A percentile compares a stretch with the other conserved stretches of the same genome.
Conservation (phyloP, 2,113 vertebrate genomes). For the Nansenia antarctica region DNA sequence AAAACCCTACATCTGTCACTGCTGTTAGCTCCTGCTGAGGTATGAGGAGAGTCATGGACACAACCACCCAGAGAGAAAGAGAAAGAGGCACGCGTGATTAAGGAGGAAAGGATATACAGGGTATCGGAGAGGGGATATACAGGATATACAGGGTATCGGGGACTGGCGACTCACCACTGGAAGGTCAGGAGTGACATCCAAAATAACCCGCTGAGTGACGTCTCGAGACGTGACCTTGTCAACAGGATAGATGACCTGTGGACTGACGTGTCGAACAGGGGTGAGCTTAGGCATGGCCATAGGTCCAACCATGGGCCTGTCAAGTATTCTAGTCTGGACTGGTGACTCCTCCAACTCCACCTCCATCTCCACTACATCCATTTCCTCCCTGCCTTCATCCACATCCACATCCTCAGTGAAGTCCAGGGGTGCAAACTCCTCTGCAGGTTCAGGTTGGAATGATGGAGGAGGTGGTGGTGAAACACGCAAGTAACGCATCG, state of each 20-base stretch:
- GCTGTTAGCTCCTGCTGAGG: background rate
- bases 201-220: too few relatives aligned
- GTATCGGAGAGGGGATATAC: background rate
- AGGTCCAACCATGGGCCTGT: background rate
- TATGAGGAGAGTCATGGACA: background rate
- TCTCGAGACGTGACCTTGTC: constrained; percentile 2
- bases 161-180: constrained; percentile 25
- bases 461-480: too few relatives aligned
- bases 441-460: too few relatives aligned
- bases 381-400: too few relatives aligned
- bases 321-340: background rate
- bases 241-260: background rate
- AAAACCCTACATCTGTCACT: background rate
- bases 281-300: background rate
- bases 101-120: too few relatives aligned
- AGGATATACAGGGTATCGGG: too few relatives aligned
- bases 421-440: background rate
- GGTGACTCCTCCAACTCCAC: background rate
- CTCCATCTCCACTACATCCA: background rate
- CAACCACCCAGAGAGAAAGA: too few relatives aligned
- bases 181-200: too few relatives aligned
- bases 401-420: too few relatives aligned
- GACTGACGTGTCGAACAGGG: too few relatives aligned
- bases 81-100: background rate
- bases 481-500: background rate